A percentile compares a stretch with the other conserved stretches of the same genome.
Evolutionary conservation across 2,888 invertebrate species (phyloP).

Genomic region (Archaeoteleia sp.): DNA sequence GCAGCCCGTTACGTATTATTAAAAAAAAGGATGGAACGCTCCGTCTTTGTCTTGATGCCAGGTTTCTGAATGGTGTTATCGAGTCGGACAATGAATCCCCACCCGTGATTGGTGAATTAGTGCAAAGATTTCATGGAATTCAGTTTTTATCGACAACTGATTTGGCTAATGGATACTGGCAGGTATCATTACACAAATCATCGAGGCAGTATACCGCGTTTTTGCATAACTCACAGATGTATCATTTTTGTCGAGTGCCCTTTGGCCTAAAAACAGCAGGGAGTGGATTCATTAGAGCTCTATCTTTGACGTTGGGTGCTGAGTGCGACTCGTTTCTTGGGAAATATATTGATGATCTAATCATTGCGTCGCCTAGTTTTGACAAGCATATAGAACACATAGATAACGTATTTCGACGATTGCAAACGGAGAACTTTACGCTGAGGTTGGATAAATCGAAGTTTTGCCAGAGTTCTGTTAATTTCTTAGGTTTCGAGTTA

Average conservation of each 20-base stretch:
- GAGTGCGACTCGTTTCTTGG: constrained; percentile 7
- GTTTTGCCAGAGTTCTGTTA: neutral
- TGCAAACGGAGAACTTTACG: constrained; percentile 4
- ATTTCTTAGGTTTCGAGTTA: constrained; percentile 1
- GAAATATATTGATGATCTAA: constrained; percentile 55
- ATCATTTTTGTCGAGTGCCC: constrained; percentile 55
- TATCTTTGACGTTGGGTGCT: constrained; percentile 55
- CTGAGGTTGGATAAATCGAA: constrained; percentile 4
- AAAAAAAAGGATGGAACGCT: too few species aligned
- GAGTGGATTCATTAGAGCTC: constrained; percentile 53
- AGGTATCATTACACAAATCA: constrained; percentile 16
- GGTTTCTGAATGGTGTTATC: too few species aligned
- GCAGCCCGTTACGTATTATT: too few species aligned
- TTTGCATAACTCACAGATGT: constrained; percentile 20
- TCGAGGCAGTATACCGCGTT: constrained; percentile 42
- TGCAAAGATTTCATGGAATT: too few species aligned
- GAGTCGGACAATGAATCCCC: too few species aligned
- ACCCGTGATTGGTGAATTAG: too few species aligned
- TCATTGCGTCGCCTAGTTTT: constrained; percentile 30
- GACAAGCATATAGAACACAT: constrained; percentile 46
- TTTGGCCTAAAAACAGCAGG: constrained; percentile 61
- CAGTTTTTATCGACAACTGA: too few species aligned
- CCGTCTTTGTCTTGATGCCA: too few species aligned
- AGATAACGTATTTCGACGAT: constrained; percentile 23
- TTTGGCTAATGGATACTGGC: constrained; percentile 44